Percentiles rank a stretch among this genome's conserved stretches.
Evolutionary conservation across 2,888 invertebrate genomes (phyloP).

Genomic region (Scotopteryx bipunctaria): DNA sequence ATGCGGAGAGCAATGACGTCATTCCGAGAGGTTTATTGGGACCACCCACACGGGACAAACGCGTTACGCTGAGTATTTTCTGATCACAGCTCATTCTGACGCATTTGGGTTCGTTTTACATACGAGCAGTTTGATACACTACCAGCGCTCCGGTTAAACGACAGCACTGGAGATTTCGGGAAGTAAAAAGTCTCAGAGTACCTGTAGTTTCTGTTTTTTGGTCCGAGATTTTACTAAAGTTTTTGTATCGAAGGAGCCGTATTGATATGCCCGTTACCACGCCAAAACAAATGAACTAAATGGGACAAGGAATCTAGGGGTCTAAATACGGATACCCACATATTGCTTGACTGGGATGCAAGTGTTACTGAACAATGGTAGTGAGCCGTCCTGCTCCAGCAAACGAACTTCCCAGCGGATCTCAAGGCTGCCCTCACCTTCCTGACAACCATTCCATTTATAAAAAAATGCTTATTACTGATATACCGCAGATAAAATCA

Average conservation of each 20-base stretch:
- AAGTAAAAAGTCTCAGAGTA: no score
- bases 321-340: conserved; percentile 24
- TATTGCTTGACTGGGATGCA: conserved; percentile 30
- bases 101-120: neutral
- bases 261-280: conserved; percentile 1
- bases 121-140: neutral
- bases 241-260: no score
- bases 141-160: no score
- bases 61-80: conserved; percentile 10
- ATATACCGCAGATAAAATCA: no score
- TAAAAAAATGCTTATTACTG: no score
- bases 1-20: conserved; percentile 22
- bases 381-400: conserved; percentile 22
- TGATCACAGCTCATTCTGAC: conserved; percentile 10
- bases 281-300: conserved; percentile 17
- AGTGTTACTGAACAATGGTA: conserved; percentile 27
- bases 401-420: conserved; percentile 29
- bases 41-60: conserved; percentile 7
- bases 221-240: no score
- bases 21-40: conserved; percentile 12
- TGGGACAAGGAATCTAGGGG: conserved; percentile 11
- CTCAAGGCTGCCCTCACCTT: conserved; percentile 30
- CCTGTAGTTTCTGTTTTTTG: no score
- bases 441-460: conserved; percentile 23
- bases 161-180: no score